These are phyloP conservation scores for Saguinus midas DNA, from an alignment of 2,113 vertebrate genomes.

Conservation along the genomic window DNA sequence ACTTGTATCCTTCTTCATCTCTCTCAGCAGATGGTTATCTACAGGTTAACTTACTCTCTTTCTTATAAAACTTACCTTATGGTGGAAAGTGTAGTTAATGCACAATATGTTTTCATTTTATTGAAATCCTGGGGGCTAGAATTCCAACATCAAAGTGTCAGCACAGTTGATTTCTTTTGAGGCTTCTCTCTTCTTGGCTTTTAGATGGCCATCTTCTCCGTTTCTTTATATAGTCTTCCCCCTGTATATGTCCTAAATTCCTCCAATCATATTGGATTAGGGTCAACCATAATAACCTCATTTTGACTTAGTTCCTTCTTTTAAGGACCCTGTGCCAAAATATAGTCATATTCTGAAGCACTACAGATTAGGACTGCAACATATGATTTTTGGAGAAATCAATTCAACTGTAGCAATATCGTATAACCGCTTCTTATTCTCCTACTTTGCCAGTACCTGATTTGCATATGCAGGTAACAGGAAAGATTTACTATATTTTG, in stretches of 20 bases:
- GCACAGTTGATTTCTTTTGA: background rate
- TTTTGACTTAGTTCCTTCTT: background rate
- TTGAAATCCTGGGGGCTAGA: background rate
- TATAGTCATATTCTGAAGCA: background rate
- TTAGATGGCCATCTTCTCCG: background rate
- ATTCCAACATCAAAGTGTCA: background rate
- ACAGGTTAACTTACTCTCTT: background rate
- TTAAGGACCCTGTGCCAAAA: background rate
- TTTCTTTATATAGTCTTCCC: background rate
- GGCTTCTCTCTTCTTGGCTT: background rate
- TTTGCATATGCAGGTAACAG: background rate
- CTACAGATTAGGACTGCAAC: background rate
- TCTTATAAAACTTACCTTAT: background rate
- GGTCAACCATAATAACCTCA: background rate
- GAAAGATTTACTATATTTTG: background rate
- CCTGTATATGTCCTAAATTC: background rate
- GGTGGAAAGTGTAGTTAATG: background rate
- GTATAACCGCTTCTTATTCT: background rate
- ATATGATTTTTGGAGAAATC: background rate
- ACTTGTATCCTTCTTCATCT: background rate
- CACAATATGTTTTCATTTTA: background rate
- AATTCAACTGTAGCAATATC: background rate
- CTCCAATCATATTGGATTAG: background rate
- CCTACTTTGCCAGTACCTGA: fast-evolving
- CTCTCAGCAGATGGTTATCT: background rate